Base-by-base conservation (phyloP, 1,140 invertebrate species). In the Triops longicaudatus region DNA sequence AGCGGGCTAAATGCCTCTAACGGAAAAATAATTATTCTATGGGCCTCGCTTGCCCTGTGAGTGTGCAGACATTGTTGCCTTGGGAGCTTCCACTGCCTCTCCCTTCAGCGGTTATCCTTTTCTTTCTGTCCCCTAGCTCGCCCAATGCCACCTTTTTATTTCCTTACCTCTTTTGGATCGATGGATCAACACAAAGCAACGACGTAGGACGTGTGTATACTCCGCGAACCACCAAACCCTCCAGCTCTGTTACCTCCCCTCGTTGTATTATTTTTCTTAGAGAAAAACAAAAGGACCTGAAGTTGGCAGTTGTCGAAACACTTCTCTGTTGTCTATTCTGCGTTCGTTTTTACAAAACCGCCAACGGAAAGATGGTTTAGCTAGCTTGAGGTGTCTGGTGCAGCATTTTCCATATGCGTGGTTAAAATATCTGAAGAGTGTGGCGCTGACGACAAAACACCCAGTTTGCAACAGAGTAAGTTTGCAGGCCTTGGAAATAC, bases 151-250 rank as follows among this genome's bases (percentile, higher is more conserved):
- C 50, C 50, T 63, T 63, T 63, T 63, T 63, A 63, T 63, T 63
- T 63, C 50, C 50, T 63, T 63, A 63, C 50, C 50, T 63, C 50
- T 63, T 63, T 63, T 63, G 50, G 50, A 63, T 63, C 50, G 50
- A 63, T 63, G 50, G 50, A 63, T 63, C 50, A 63, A 63, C 50
- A 63, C 50, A 63, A 63, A 63, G 50, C 50, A 63, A 63, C 50
- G 22, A 63, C 50, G 50, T 63, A 63, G 50, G 50, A 63, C 50
- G 50, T 63, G 50, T 63, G 50, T 63, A 63, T 63, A 63, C 50
- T 63, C 50, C 50, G 50, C 17, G 50, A 63, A 63, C n/a, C 14
- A 63, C 50, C 50, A 22, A n/a, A 63, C 50, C 50, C 50, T 63
- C 17, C 50, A 63, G 22, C 50, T 63, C 50, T 63, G 10, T 63